A percentile compares a stretch with the other conserved stretches of the same genome.
These are phyloP conservation scores for Eustalomyia histrio DNA, from an alignment of 2,888 invertebrate genomes.

Conservation along the genomic window DNA sequence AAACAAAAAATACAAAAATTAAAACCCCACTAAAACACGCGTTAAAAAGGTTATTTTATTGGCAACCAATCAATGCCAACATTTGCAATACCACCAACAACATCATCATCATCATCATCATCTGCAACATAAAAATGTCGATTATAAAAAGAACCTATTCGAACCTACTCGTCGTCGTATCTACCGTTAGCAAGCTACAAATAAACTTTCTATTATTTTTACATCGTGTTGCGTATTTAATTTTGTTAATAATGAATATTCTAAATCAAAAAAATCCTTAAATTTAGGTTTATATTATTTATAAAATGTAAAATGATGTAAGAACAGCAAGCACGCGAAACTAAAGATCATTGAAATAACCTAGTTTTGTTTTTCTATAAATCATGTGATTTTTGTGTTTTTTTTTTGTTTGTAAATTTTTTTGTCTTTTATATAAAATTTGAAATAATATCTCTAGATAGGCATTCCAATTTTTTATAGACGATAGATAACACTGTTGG, in stretches of 20 bases:
- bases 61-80: conserved; percentile 68
- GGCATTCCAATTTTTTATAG: too few relatives aligned
- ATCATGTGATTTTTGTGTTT: background rate
- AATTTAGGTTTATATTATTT: background rate
- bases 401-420: too few relatives aligned
- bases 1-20: conserved; percentile 10
- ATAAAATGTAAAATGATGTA: background rate
- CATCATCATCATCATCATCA: conserved; percentile 13
- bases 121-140: conserved; percentile 35
- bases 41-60: conserved; percentile 68
- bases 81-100: conserved; percentile 38
- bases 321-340: background rate
- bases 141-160: background rate
- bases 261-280: background rate
- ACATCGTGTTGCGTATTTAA: background rate
- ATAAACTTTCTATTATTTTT: background rate
- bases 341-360: background rate
- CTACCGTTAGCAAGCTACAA: background rate
- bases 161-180: background rate
- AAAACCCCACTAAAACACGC: conserved; percentile 49
- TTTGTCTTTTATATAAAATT: too few relatives aligned
- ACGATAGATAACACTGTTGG: too few relatives aligned
- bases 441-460: too few relatives aligned
- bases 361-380: background rate
- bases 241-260: background rate